Base-by-base conservation (phyloP, 2,113 vertebrate species). In the Pitta sordida region DNA sequence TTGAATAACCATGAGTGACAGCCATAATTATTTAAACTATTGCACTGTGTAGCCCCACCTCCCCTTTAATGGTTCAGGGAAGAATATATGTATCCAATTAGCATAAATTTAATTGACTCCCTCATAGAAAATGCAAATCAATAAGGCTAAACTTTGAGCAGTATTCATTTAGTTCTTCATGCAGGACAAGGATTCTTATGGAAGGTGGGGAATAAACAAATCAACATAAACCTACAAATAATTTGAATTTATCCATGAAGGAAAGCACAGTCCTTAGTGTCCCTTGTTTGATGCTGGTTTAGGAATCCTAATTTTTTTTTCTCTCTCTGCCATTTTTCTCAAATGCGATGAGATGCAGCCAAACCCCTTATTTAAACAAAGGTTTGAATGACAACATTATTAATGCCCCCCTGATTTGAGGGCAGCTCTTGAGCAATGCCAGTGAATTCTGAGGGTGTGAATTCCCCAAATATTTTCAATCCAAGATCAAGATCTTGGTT, bases 51-150 rank as follows among this genome's bases (percentile, higher is more conserved):
- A 71, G 52, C 53, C 62, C 71, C 79, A 63, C 69, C 69, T 82
- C 46, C 64, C 56, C 36, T 81, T 90, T 87, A 79, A 91, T 87
- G 87, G 86, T 91, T 83, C 78, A 79, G 63, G 48, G 52, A 87
- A 73, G 68, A 79, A 84, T 88, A 83, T 90, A 51, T 81, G 65
- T 74, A 71, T 95, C 63, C 41, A 60, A 94, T 92, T 92, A 95
- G 75, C 85, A 93, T 90, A 91, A 85, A 84, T 91, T 93, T 89
- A 48, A 90, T 93, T 91, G 83, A 84, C 21, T 62, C 37, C 65
- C 86, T 93, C 70, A 84, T 64, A 78, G 26, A 90, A 94, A 96
- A 97, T 94, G 76, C 71, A 95, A 95, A 96, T 96, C 91, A 90
- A 59, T 87, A 79, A 81, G 63, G 82, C 69, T 73, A 70, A 94